These are phyloP conservation scores for Mythimna albipuncta DNA, from an alignment of 2,888 invertebrate species.

Conservation along the genomic window DNA sequence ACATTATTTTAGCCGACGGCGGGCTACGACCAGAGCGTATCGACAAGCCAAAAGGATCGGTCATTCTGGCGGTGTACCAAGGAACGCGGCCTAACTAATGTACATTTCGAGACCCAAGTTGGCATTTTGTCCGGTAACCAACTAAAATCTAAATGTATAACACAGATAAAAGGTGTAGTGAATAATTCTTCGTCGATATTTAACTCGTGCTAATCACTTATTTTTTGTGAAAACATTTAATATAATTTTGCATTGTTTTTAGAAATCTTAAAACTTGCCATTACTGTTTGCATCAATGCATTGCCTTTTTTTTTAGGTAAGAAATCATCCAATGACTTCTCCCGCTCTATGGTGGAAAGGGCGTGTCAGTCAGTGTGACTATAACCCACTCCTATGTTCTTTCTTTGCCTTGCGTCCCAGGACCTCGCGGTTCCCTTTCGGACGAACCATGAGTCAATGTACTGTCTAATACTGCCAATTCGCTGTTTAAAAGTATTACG, in stretches of 20 bases:
- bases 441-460: too few species aligned
- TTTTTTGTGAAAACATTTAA: not conserved
- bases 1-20: constrained; percentile 88
- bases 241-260: not conserved
- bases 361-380: too few species aligned
- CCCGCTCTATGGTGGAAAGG: too few species aligned
- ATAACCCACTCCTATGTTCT: too few species aligned
- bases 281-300: not conserved
- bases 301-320: too few species aligned
- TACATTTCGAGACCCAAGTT: constrained; percentile 88
- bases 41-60: constrained; percentile 90
- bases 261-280: not conserved
- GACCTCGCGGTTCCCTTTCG: too few species aligned
- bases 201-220: not conserved
- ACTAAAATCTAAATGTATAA: constrained; percentile 30
- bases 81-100: constrained; percentile 89
- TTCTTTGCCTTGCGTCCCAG: too few species aligned
- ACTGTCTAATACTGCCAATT: not conserved
- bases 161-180: constrained; percentile 5
- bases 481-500: not conserved
- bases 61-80: constrained; percentile 90
- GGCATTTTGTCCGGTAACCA: constrained; percentile 78
- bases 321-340: too few species aligned
- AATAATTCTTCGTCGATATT: not conserved
- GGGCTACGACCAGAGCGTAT: constrained; percentile 83